Base-by-base conservation (phyloP, 92 coral and sea anemone species). In the Zoanthus sociatus region DNA sequence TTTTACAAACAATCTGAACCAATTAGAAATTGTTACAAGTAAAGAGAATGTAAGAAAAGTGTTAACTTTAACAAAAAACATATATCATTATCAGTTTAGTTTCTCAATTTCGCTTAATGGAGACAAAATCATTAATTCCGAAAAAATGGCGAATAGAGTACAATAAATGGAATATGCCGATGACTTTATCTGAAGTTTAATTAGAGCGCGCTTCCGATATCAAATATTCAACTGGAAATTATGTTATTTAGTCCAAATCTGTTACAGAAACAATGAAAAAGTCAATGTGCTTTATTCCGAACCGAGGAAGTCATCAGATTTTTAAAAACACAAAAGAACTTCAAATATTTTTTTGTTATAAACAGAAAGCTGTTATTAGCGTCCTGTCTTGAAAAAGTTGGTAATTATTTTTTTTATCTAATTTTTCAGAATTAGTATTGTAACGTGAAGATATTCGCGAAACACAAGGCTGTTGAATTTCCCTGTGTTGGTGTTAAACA, bases 21-120 rank as follows among this genome's bases (percentile, higher is more conserved):
- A 81, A 81, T 81, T 81, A 79, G 44, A 66, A 81, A 64, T 31
- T 44, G 75, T 42, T 46, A 7, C 70, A 47, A 30, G 56, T 44
- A 21, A 58, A 48, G 26, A 55, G 71, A 31, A 10, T 31, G 50
- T 58, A 14, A 55, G 44, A 66, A 64, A 18, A 17, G 30, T 31
- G 46, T 18, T 18, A 2, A n/a, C 18, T 48, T 30, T 64, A 63
- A 11, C 51, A 66, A 64, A 20, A 44, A 20, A 0, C 45, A 18
- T 45, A 63, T 66, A 44, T 67, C 20, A 81, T 81, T 66, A 10
- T 15, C 44, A 64, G 50, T 60, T 48, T 26, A 46, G 74, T 46
- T 81, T 46, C 73, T 81, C 73, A 78, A 46, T 61, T 58, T 37
- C 26, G 15, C 58, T 79, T 79, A 61, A 79, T 79, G 30, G 74